Evolutionary conservation across 2,797 vertebrate species (phyloP).

Genomic region (Lutjanus campechanus): DNA sequence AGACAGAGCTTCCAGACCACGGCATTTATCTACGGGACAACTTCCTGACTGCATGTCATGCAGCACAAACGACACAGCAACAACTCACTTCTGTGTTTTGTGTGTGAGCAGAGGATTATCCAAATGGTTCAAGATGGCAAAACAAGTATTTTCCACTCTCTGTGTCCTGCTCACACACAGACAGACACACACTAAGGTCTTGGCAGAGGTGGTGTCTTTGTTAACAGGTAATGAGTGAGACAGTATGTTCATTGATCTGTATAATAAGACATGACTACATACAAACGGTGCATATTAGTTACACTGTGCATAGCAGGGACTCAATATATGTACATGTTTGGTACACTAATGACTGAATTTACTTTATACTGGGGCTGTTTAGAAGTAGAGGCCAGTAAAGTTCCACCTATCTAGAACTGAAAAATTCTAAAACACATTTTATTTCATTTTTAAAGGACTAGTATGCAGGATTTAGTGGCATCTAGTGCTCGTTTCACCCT

Average conservation of each 20-base stretch:
- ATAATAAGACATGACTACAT: neutral
- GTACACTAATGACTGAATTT: neutral
- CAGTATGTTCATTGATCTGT: slow-evolving; percentile 33
- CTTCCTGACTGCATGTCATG: slow-evolving; percentile 53
- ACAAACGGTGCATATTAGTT: slow-evolving; percentile 9
- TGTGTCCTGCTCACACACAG: neutral
- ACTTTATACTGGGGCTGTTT: neutral
- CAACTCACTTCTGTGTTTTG: slow-evolving; percentile 1
- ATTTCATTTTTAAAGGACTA: neutral
- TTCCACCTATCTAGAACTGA: no score
- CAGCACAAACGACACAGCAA: neutral
- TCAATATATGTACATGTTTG: neutral
- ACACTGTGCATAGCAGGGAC: neutral
- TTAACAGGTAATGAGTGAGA: slow-evolving; percentile 28
- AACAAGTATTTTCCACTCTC: slow-evolving; percentile 35
- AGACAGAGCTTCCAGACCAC: slow-evolving; percentile 26
- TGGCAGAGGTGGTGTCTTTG: slow-evolving; percentile 14
- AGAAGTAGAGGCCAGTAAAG: neutral
- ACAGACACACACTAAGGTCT: neutral
- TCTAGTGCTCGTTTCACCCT: no score
- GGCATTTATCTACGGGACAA: slow-evolving; percentile 26
- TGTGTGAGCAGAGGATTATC: slow-evolving; percentile 30
- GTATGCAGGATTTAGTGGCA: no score
- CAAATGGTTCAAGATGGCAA: slow-evolving; percentile 26
- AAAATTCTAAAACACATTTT: neutral